These are phyloP conservation scores for Dorcus parallelipipedus DNA, from an alignment of 2,888 invertebrate genomes.

Conservation along the genomic window DNA sequence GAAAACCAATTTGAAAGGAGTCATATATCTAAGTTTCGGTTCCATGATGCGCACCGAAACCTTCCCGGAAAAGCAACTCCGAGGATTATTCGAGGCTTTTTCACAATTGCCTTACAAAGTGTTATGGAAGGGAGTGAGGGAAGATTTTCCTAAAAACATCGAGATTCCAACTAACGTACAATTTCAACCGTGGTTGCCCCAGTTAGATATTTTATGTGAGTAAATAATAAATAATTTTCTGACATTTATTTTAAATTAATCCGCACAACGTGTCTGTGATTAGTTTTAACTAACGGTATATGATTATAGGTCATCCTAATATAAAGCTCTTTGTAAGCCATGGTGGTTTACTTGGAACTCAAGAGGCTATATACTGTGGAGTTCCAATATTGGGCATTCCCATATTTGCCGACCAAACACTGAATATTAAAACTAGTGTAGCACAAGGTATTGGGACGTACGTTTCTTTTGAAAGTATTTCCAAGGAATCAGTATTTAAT, in stretches of 20 bases:
- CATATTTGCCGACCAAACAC: constrained; percentile 41
- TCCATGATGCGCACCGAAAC: constrained; percentile 58
- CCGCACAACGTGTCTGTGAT: not conserved
- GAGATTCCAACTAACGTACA: constrained; percentile 49
- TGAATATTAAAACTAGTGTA: constrained; percentile 53
- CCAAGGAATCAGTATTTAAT: constrained; percentile 25
- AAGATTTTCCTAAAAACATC: constrained; percentile 47
- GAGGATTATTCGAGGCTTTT: constrained; percentile 51
- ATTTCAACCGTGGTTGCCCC: constrained; percentile 56
- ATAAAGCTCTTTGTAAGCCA: constrained; percentile 50
- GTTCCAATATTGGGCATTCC: constrained; percentile 43
- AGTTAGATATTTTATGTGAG: constrained; percentile 55
- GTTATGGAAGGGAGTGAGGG: constrained; percentile 53
- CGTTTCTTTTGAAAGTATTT: constrained; percentile 27
- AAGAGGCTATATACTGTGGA: constrained; percentile 45
- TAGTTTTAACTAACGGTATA: not conserved
- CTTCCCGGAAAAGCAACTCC: constrained; percentile 49
- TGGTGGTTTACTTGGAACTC: constrained; percentile 49
- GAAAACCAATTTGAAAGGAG: constrained; percentile 32
- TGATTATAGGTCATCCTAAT: constrained; percentile 43
- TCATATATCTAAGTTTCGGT: constrained; percentile 58
- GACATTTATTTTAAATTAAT: not conserved
- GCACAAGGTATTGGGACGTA: constrained; percentile 52
- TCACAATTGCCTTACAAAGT: constrained; percentile 53
- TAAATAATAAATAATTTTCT: constrained; percentile 11